These are phyloP conservation scores for Zygogramma bicolorata DNA, from an alignment of 2,888 invertebrate genomes.

Conservation along the genomic window DNA sequence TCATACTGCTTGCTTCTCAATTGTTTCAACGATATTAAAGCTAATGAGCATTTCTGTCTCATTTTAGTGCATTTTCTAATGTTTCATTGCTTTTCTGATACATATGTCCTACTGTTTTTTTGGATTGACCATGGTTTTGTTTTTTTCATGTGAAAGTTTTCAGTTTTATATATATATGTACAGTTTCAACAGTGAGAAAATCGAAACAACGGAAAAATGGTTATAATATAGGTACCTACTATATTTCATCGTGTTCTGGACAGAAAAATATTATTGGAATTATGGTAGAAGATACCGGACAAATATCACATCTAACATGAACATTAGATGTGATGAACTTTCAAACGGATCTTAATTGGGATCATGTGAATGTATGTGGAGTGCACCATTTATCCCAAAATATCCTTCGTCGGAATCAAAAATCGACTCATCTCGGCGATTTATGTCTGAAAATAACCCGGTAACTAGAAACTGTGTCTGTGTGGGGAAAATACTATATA, in stretches of 20 bases:
- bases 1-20: constrained; percentile 3
- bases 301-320: too few species aligned
- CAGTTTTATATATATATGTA: constrained; percentile 24
- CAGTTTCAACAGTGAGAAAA: constrained; percentile 5
- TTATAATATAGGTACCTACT: not conserved
- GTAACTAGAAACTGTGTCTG: too few species aligned
- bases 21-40: not conserved
- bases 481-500: too few species aligned
- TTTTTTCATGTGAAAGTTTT: constrained; percentile 36
- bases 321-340: too few species aligned
- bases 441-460: too few species aligned
- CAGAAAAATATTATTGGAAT: not conserved
- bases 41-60: not conserved
- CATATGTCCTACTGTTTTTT: constrained; percentile 36
- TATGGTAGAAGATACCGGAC: too few species aligned
- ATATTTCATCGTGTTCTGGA: not conserved
- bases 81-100: constrained; percentile 27
- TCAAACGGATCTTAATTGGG: too few species aligned
- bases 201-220: not conserved
- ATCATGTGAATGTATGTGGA: too few species aligned
- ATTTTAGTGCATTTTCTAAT: constrained; percentile 35
- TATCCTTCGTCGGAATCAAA: too few species aligned
- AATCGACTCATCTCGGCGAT: too few species aligned
- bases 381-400: too few species aligned
- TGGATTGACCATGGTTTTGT: constrained; percentile 17